These are phyloP conservation scores for Galaxias olidus DNA, from an alignment of 2,797 vertebrate species.

Conservation along the genomic window DNA sequence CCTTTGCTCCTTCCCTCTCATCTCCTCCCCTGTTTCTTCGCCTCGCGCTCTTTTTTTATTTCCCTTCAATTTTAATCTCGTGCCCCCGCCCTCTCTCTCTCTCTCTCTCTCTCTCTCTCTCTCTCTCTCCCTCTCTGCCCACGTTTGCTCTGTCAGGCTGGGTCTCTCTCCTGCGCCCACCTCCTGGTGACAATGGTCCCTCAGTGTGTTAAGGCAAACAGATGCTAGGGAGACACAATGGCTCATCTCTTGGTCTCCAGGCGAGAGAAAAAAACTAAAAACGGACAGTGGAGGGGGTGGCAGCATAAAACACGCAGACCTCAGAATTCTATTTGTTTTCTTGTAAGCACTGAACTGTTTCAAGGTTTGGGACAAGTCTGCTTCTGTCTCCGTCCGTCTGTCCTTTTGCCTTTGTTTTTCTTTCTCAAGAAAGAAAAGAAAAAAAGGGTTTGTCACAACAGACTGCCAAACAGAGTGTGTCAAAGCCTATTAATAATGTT, in stretches of 20 bases:
- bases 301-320: slow-evolving; percentile 12
- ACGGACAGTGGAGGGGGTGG: slow-evolving; percentile 13
- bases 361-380: neutral
- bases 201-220: slow-evolving; percentile 49
- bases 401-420: slow-evolving; percentile 2
- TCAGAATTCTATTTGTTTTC: slow-evolving; percentile 22
- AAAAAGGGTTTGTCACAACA: slow-evolving; percentile 20
- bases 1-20: neutral
- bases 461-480: slow-evolving; percentile 31
- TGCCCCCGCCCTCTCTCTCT: slow-evolving; percentile 4
- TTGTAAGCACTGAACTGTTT: slow-evolving; percentile 7
- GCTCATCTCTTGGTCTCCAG: slow-evolving; percentile 52
- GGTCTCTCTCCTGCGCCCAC: slow-evolving; percentile 54
- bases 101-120: neutral
- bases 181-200: slow-evolving; percentile 57
- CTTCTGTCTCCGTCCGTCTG: slow-evolving; percentile 4
- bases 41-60: slow-evolving; percentile 42
- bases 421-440: slow-evolving; percentile 28
- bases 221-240: slow-evolving; percentile 51
- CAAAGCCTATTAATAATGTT: slow-evolving; percentile 45
- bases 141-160: slow-evolving; percentile 43
- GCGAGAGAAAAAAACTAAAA: slow-evolving; percentile 39
- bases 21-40: slow-evolving; percentile 12
- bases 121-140: slow-evolving; percentile 35
- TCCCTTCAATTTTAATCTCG: slow-evolving; percentile 18